Conservation (phyloP, 2,113 vertebrate genomes). For the Shinisaurus crocodilurus region DNA sequence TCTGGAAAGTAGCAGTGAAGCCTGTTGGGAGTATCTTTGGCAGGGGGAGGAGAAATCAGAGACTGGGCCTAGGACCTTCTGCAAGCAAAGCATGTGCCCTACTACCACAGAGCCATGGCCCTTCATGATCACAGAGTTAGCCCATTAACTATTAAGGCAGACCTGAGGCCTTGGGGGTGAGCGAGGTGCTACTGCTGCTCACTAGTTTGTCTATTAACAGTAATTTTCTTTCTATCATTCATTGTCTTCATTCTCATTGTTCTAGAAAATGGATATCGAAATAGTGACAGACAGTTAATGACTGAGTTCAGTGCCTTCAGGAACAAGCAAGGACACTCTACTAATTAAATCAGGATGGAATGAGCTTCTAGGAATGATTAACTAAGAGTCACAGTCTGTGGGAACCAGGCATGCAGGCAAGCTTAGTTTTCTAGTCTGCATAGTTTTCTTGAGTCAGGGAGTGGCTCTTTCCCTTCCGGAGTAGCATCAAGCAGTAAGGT, state of each 20-base stretch:
- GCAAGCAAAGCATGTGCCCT: neutral
- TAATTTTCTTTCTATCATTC: neutral
- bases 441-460: neutral
- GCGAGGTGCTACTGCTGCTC: neutral
- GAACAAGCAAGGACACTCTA: constrained; percentile 24
- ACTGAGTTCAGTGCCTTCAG: neutral
- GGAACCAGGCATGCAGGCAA: neutral
- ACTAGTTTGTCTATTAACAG: neutral
- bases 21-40: neutral
- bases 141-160: neutral
- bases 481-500: neutral
- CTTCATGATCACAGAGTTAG: neutral
- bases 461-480: neutral
- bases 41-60: neutral
- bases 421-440: neutral
- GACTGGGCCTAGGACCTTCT: neutral
- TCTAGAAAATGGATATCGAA: constrained; percentile 25
- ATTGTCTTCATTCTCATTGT: constrained; percentile 26
- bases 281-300: constrained; percentile 16
- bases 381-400: neutral
- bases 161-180: too few relatives aligned
- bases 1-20: neutral
- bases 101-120: neutral
- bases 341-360: constrained; percentile 19
- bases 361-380: constrained; percentile 14